Base-by-base conservation (phyloP, 2,797 vertebrate genomes). In the Smutsia temminckii region DNA sequence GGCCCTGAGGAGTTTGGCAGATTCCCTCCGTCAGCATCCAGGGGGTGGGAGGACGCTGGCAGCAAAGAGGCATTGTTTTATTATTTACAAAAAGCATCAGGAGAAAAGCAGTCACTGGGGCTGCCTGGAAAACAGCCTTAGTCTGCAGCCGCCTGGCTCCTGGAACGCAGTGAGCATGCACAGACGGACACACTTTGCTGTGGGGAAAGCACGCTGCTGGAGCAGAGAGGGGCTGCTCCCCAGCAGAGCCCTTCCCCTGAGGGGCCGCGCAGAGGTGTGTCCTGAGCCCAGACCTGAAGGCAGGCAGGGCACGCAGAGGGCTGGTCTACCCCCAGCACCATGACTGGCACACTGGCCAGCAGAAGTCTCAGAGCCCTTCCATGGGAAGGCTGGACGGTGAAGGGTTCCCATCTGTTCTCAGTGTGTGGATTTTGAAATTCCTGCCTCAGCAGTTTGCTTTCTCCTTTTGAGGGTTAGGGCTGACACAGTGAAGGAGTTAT, bases 331-430 rank as follows among this genome's bases (percentile, higher is more conserved):
- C 25, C 29, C 5, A 0, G 8, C 1, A 12, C 2, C 2, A 18
- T 8, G 18, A 0, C 34, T 5, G 4, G 64, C 20, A 23, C 3
- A 2, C 57, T 0, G 13, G 13, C 74, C 4, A 16, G 37, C 37
- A 18, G 20, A 20, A 21, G 21, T 21, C 55, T 34, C 72, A 21
- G n/a, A 27, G 55, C 6, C 72, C 25, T 29, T 17, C 18, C 27
- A 6, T 2, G 1, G 0, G 0, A n/a, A 71, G 1, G 4, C 23
- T 1, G 18, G 4, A 4, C 27, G 5, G 37, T 0, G 34, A 11
- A 8, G 53, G 4, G 13, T 8, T 1, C 49, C 93, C 16, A 4
- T 9, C 40, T 1, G 11, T n/a, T 3, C 29, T 49, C 55, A 0
- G 25, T 0, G n/a, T 46, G 34, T 0, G 14, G 3, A 21, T 21